phyloP scores from a whole-genome alignment of 1,140 invertebrate species.

The Drosophila aff. region DNA sequence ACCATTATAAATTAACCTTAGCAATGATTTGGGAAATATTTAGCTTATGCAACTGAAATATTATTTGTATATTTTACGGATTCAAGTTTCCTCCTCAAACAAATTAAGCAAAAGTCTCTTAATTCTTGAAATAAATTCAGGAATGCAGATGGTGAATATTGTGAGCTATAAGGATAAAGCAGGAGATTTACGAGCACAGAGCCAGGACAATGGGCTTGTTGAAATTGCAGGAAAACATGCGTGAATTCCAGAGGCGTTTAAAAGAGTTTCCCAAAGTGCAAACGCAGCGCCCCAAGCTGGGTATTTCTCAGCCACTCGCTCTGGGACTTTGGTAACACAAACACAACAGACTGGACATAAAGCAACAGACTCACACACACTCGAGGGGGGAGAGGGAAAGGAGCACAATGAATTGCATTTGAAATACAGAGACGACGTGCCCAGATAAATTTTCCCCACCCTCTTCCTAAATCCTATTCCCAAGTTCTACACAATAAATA shows the following conservation, averaged over 20 bases:
- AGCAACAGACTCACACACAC: constrained; percentile 43
- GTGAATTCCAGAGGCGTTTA: constrained; percentile 60
- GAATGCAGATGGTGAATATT: constrained; percentile 22
- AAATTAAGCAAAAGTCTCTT: constrained; percentile 4
- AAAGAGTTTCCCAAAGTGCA: constrained; percentile 67
- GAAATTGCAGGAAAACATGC: constrained; percentile 40
- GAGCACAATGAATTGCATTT: constrained; percentile 60
- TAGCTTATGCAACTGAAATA: background rate
- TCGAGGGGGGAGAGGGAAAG: background rate
- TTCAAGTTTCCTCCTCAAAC: background rate
- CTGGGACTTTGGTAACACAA: constrained; percentile 70
- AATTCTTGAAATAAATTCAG: constrained; percentile 14
- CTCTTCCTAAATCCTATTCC: constrained; percentile 12
- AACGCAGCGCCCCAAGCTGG: constrained; percentile 59
- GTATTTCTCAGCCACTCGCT: constrained; percentile 57
- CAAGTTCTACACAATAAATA: constrained; percentile 14
- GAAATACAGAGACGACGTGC: constrained; percentile 69
- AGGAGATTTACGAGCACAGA: constrained; percentile 31
- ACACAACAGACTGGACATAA: constrained; percentile 77
- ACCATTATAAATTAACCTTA: background rate
- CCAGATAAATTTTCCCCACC: constrained; percentile 65
- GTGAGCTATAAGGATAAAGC: constrained; percentile 3
- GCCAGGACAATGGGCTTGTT: constrained; percentile 29
- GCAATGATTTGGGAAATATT: background rate
- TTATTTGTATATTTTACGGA: background rate